These are phyloP conservation scores for Odontocerum albicorne DNA, from an alignment of 2,888 invertebrate genomes.

Conservation along the genomic window DNA sequence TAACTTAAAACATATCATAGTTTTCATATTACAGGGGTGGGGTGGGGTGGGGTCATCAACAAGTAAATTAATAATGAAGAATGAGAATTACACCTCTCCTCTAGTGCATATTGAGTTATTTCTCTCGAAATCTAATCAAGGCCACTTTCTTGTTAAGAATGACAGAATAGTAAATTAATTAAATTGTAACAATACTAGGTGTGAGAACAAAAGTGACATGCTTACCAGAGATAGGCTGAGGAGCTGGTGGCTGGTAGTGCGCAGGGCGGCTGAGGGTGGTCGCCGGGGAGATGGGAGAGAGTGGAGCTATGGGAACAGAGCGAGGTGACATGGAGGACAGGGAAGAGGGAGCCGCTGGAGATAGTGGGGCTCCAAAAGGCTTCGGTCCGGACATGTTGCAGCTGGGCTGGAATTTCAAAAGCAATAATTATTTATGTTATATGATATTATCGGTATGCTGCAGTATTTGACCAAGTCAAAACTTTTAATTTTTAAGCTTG, in stretches of 20 bases:
- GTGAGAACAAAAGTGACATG: constrained; percentile 54
- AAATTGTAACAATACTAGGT: constrained; percentile 3
- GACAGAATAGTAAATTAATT: no score
- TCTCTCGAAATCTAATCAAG: no score
- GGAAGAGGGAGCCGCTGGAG: constrained; percentile 56
- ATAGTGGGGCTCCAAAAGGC: constrained; percentile 63
- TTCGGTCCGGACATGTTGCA: constrained; percentile 61
- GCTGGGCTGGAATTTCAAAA: constrained; percentile 48
- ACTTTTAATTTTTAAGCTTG: not conserved
- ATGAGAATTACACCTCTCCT: no score
- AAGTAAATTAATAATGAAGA: no score
- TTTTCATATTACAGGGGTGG: no score
- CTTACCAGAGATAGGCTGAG: constrained; percentile 55
- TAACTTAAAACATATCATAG: no score
- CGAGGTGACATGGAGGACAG: constrained; percentile 48
- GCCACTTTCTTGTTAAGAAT: no score
- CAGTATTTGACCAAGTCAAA: no score
- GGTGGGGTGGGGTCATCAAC: no score
- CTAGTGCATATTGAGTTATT: no score
- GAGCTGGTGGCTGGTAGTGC: constrained; percentile 37
- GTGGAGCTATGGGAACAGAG: constrained; percentile 51
- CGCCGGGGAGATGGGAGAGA: constrained; percentile 57
- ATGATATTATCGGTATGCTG: no score
- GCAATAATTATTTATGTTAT: no score
- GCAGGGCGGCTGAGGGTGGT: constrained; percentile 41